These are phyloP conservation scores for Cynopterus brachyotis DNA, from an alignment of 2,113 vertebrate genomes.

Conservation along the genomic window DNA sequence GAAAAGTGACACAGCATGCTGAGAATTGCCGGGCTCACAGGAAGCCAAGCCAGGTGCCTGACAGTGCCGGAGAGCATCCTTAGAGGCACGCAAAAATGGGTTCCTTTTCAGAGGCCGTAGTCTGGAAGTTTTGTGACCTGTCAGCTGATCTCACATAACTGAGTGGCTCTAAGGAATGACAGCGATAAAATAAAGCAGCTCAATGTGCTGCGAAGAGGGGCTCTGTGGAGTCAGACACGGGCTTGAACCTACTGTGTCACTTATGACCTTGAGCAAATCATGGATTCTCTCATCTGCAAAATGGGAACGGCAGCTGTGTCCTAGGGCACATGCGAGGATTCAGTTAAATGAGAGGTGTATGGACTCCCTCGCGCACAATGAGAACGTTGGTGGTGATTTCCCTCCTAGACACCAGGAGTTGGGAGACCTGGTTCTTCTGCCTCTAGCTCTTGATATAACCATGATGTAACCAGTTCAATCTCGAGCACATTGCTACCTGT, in stretches of 20 bases:
- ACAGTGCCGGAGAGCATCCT: not conserved
- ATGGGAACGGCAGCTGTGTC: not conserved
- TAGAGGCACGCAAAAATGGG: not conserved
- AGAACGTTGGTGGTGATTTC: rapidly evolving
- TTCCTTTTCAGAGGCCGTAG: not conserved
- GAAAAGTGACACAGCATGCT: not conserved
- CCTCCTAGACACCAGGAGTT: rapidly evolving
- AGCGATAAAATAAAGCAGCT: not conserved
- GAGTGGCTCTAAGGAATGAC: not conserved
- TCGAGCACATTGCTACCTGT: not conserved
- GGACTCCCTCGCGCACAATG: too few species aligned
- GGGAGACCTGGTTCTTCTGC: not conserved
- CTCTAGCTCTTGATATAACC: not conserved
- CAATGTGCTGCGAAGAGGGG: not conserved
- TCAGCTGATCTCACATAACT: not conserved
- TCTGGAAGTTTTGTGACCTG: not conserved
- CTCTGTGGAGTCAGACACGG: not conserved
- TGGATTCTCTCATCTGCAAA: not conserved
- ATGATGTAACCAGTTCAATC: not conserved
- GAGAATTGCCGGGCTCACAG: not conserved
- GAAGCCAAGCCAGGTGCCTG: not conserved
- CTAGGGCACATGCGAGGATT: not conserved
- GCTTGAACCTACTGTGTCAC: not conserved
- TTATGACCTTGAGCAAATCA: not conserved
- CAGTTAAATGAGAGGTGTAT: rapidly evolving